A percentile compares a stretch with the other conserved stretches of the same genome.
Conservation (phyloP, 2,888 invertebrate species). For the Zygogramma bicolorata region DNA sequence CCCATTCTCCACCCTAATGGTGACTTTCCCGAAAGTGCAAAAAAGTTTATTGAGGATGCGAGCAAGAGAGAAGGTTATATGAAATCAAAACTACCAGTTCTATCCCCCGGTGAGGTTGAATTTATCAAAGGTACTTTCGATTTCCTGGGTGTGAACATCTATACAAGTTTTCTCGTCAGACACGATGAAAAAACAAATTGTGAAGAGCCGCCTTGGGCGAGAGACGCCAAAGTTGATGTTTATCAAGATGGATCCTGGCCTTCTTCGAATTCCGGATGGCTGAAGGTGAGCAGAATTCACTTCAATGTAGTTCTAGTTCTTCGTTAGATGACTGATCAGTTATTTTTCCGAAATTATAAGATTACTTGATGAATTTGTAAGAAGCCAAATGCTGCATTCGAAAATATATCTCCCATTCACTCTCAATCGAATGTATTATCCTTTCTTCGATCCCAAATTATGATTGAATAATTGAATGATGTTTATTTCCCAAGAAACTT, state of each 20-base stretch:
- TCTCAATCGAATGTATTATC: too few relatives aligned
- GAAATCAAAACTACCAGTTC: constrained; percentile 42
- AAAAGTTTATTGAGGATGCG: constrained; percentile 36
- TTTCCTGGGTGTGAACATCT: constrained; percentile 47
- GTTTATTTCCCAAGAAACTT: too few relatives aligned
- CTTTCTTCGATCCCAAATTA: too few relatives aligned
- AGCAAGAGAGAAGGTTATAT: constrained; percentile 45
- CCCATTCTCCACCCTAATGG: constrained; percentile 49
- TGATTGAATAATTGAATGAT: too few relatives aligned
- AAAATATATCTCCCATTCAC: too few relatives aligned
- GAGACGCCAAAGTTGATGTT: constrained; percentile 73
- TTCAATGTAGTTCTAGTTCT: neutral
- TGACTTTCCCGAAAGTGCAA: constrained; percentile 48
- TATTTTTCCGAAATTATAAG: too few relatives aligned
- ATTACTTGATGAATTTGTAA: too few relatives aligned
- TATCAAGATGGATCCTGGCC: constrained; percentile 74
- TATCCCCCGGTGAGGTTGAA: constrained; percentile 36
- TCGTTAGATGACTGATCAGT: too few relatives aligned
- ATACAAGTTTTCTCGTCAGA: constrained; percentile 44
- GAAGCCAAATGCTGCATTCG: too few relatives aligned
- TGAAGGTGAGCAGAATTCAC: constrained; percentile 32
- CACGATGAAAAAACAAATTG: constrained; percentile 25
- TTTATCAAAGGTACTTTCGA: constrained; percentile 43
- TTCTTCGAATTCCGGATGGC: constrained; percentile 53
- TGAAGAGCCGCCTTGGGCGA: constrained; percentile 71